Conservation (phyloP, 2,888 invertebrate species). For the Machimus rusticus region DNA sequence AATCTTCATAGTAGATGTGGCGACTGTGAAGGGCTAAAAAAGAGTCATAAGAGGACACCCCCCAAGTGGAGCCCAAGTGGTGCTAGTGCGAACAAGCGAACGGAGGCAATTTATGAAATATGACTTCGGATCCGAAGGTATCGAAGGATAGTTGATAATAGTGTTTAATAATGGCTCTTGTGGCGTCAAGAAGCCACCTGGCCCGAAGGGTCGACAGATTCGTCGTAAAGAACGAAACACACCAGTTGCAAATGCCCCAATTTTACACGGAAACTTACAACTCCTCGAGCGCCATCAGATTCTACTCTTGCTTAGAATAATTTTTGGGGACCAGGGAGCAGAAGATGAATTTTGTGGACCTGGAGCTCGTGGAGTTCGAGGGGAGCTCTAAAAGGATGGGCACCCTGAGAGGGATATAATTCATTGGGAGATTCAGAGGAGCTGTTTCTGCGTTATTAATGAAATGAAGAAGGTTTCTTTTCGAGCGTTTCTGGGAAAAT, state of each 20-base stretch:
- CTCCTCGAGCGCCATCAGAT: not conserved
- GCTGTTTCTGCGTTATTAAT: not conserved
- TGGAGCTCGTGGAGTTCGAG: not conserved
- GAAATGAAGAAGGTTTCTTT: not conserved
- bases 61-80: not conserved
- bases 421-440: not conserved
- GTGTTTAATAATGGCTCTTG: not conserved
- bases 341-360: not conserved
- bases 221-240: not conserved
- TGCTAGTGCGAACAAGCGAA: not conserved
- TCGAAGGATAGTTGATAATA: not conserved
- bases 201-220: not conserved
- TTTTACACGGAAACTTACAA: not conserved
- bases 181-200: not conserved
- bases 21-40: not conserved
- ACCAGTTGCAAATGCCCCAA: not conserved
- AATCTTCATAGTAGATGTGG: not conserved
- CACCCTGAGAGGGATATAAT: not conserved
- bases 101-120: conserved; percentile 8
- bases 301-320: not conserved
- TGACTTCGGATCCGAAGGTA: not conserved
- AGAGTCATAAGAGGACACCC: not conserved
- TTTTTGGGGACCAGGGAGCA: not conserved
- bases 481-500: not conserved
- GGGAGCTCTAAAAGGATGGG: not conserved